These are phyloP conservation scores for Tenthredo notha DNA, from an alignment of 2,888 invertebrate genomes.

Conservation along the genomic window DNA sequence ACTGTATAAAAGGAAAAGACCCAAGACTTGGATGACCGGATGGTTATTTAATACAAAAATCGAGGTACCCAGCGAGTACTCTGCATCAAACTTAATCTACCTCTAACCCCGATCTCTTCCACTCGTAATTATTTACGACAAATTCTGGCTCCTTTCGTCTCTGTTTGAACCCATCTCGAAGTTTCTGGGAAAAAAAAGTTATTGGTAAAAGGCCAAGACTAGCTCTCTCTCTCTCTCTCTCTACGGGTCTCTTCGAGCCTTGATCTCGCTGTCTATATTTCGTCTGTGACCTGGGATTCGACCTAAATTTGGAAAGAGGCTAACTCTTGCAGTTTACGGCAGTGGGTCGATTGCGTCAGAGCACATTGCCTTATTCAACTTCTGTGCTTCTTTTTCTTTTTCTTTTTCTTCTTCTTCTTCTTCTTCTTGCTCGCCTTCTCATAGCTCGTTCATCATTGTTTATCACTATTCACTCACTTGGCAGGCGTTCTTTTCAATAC, in stretches of 20 bases:
- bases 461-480: slow-evolving; percentile 49
- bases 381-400: background rate
- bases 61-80: background rate
- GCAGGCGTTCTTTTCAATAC: slow-evolving; percentile 32
- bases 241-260: background rate
- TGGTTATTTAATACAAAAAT: background rate
- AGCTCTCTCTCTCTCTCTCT: background rate
- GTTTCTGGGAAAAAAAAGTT: background rate
- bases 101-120: background rate
- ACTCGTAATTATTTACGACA: slow-evolving; percentile 4
- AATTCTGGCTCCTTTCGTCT: background rate
- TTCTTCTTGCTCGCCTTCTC: background rate
- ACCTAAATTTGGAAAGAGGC: slow-evolving; percentile 39
- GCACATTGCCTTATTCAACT: background rate
- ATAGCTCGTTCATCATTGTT: slow-evolving; percentile 43
- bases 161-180: background rate
- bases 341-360: slow-evolving; percentile 28
- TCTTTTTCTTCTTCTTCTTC: background rate
- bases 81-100: background rate
- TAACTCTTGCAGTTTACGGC: slow-evolving; percentile 21
- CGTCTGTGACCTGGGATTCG: slow-evolving; percentile 9
- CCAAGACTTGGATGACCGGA: background rate
- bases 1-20: background rate
- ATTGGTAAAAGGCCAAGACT: slow-evolving; percentile 34
- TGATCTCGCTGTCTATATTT: background rate